Evolutionary conservation across 2,888 invertebrate species (phyloP), one percentile per base, ranked within the genome.

Genomic region (Pasiphila rectangulata): DNA sequence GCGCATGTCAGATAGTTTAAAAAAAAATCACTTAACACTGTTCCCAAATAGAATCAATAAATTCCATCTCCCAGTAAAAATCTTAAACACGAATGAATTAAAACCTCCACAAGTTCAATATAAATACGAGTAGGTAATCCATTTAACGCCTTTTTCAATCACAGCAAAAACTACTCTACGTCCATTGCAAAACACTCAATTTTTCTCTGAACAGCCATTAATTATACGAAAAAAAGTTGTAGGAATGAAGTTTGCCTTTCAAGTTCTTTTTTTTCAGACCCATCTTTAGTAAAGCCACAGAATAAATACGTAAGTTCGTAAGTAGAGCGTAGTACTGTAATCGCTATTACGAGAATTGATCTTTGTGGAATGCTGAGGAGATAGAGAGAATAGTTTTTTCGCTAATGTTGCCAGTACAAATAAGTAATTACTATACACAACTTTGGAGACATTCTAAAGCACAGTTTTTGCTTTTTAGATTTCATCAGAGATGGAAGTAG

Each of bases 231-330:
- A 64, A 75, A 73, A 72, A 71, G 64, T 60, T 54, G 64, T 53
- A 58, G 72, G 72, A 74, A 75, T 74, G 72, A 72, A 57, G 70
- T 69, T 75, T 67, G 74, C 69, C 69, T 72, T 71, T 67, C 55
- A 63, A 61, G 60, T 64, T 57, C 69, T 70, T 69, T 67, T 67
- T 70, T 75, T 73, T 62, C 55, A 56, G 60, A 57, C 53, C 62
- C 63, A 66, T 65, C 58, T 62, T 57, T 59, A 61, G 66, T n/a
- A n/a, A n/a, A n/a, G n/a, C n/a, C n/a, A n/a, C n/a, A n/a, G n/a
- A n/a, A n/a, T n/a, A n/a, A n/a, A n/a, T n/a, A n/a, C n/a, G n/a
- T n/a, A n/a, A n/a, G n/a, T n/a, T n/a, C n/a, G n/a, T n/a, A n/a
- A n/a, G n/a, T 64, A 63, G 63, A 62, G 56, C 60, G 57, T 61